Conservation (phyloP, 2,113 vertebrate genomes). For the Myrmophylax atrothorax region DNA sequence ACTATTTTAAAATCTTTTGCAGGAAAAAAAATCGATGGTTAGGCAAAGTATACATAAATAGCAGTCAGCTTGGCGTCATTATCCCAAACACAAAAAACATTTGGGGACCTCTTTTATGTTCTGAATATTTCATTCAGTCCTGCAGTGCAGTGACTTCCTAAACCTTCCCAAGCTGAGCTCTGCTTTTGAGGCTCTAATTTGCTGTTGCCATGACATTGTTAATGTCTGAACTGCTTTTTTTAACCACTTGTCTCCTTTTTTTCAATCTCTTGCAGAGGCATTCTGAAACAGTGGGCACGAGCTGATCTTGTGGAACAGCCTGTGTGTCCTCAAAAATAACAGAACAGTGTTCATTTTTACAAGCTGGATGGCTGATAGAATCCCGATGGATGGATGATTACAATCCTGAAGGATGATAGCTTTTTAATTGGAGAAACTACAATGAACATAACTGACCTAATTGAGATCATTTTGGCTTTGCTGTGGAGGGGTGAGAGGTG, state of each 20-base stretch:
- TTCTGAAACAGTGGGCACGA: conserved; percentile 1
- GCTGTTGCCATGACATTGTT: conserved; percentile 66
- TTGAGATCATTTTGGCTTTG: not conserved
- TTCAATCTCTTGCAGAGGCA: conserved; percentile 9
- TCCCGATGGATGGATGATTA: not conserved
- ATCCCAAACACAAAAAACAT: conserved; percentile 17
- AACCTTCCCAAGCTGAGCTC: conserved; percentile 48
- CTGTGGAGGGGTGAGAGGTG: no score
- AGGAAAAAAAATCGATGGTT: not conserved
- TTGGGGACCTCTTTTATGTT: conserved; percentile 20
- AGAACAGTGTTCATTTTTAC: not conserved
- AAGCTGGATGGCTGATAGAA: not conserved
- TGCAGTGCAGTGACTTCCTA: conserved; percentile 45
- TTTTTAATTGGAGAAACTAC: not conserved
- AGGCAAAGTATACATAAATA: not conserved
- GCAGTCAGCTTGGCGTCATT: not conserved
- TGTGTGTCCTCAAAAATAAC: conserved; percentile 18
- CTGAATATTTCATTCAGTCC: conserved; percentile 50
- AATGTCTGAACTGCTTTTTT: conserved; percentile 62
- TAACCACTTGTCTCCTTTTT: conserved; percentile 7
- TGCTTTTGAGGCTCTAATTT: conserved; percentile 55
- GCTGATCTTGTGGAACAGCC: conserved; percentile 17
- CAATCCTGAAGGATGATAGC: not conserved
- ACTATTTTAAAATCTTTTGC: not conserved
- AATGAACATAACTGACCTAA: not conserved